A percentile compares a stretch with the other conserved stretches of the same genome.
These are phyloP conservation scores for Trypoxylon attenuatum DNA, from an alignment of 2,888 invertebrate genomes.

Conservation along the genomic window DNA sequence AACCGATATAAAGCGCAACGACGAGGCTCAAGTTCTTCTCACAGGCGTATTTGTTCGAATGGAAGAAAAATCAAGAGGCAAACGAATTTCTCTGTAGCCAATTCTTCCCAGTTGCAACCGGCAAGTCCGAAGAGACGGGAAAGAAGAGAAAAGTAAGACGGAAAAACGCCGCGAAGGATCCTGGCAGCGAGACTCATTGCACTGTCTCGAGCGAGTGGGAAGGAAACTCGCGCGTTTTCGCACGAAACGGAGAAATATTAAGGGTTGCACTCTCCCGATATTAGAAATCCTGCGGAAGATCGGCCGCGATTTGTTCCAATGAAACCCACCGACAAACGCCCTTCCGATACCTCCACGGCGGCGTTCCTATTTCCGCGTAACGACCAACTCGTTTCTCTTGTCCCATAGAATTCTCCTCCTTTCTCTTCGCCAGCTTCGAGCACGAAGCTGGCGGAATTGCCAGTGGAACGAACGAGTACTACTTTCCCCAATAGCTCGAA, in stretches of 20 bases:
- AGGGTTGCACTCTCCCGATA: conserved; percentile 55
- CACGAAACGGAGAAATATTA: conserved; percentile 55
- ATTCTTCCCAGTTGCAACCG: too few relatives aligned
- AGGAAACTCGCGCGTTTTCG: conserved; percentile 3
- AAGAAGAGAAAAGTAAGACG: too few relatives aligned
- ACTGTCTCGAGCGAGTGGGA: background rate
- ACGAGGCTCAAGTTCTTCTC: too few relatives aligned
- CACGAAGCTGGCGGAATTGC: conserved; percentile 4
- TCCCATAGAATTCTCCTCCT: conserved; percentile 5
- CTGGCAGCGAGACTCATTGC: too few relatives aligned
- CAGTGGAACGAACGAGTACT: background rate
- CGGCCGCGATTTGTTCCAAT: conserved; percentile 43
- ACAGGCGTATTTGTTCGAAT: too few relatives aligned
- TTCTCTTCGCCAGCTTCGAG: background rate
- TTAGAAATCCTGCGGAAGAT: conserved; percentile 43
- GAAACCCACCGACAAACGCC: conserved; percentile 34
- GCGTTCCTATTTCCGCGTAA: conserved; percentile 29
- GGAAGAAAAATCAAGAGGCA: too few relatives aligned
- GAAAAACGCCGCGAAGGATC: too few relatives aligned
- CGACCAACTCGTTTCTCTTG: conserved; percentile 37
- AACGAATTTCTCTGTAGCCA: too few relatives aligned
- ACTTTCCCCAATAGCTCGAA: too few relatives aligned
- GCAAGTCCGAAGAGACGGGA: too few relatives aligned
- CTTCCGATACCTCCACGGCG: conserved; percentile 10
- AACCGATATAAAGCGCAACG: too few relatives aligned